Evolutionary conservation across 2,888 invertebrate genomes (phyloP).

Genomic region (Papilio demoleus): DNA sequence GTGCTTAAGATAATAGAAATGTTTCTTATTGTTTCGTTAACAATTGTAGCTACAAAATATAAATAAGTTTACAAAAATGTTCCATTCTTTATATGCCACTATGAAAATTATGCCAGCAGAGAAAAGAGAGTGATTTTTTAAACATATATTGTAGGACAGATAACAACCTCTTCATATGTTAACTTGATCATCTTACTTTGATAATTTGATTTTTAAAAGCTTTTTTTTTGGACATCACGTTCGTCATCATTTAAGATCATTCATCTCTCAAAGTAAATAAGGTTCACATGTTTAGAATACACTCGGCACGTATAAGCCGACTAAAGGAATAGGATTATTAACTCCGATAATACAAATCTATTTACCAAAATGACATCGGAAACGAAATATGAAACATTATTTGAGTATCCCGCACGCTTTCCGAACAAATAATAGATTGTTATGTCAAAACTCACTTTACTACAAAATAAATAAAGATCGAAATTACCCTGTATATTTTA

Average conservation of each 20-base stretch:
- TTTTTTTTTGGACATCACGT: not conserved
- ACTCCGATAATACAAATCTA: conserved; percentile 69
- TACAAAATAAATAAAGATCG: conserved; percentile 72
- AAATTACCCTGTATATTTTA: conserved; percentile 80
- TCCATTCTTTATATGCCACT: not conserved
- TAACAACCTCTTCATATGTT: not conserved
- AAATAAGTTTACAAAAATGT: conserved; percentile 15
- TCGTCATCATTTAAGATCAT: too few species aligned
- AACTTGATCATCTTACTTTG: not conserved
- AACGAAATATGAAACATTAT: conserved; percentile 78
- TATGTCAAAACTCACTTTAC: conserved; percentile 72
- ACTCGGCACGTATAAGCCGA: conserved; percentile 58
- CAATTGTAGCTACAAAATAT: conserved; percentile 1
- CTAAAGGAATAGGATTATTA: conserved; percentile 70
- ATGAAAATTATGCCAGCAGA: not conserved
- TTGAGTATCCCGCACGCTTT: conserved; percentile 61
- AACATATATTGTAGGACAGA: not conserved
- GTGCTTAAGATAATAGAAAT: conserved; percentile 4
- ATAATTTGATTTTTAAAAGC: not conserved
- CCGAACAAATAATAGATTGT: conserved; percentile 61
- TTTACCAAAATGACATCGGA: conserved; percentile 65
- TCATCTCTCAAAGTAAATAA: not conserved
- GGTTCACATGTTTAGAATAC: conserved; percentile 28
- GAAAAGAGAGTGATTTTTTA: not conserved
- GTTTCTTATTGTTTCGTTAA: not conserved